Evolutionary conservation across 2,797 vertebrate species (phyloP), one percentile per base, ranked within the genome.

Genomic region (Pseudochromis fuscus): DNA sequence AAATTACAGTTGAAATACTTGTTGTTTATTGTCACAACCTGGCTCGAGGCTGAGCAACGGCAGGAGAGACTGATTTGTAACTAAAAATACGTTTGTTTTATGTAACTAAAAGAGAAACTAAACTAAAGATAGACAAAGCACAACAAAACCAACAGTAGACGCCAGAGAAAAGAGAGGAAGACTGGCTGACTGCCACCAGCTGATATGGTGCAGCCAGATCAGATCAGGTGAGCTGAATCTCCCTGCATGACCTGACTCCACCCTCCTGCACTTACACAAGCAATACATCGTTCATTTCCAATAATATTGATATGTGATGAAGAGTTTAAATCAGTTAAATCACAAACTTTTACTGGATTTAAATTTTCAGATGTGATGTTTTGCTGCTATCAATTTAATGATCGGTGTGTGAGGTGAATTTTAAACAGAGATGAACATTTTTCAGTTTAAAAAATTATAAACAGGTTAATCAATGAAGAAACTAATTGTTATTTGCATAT

Each of bases 71-170:
- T 4, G n/a, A 53, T 33, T 65, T 71, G 19, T 45, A 28, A n/a
- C 46, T 51, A 46, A 59, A 58, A 64, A 69, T 64, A 69, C 1
- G 16, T 51, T 27, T 35, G 35, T 72, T 44, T 68, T 58, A 58
- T 52, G 33, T 33, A 52, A 72, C 25, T 21, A 38, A 61, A 31
- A 7, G 11, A 16, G 42, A 16, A 49, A 25, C 18, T 19, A 16
- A 51, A 66, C 48, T 67, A 44, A 78, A 75, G 51, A 45, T 57
- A 58, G 42, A 52, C 31, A 3, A 23, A 0, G 45, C 53, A 46
- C 53, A 60, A 59, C 48, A 46, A 64, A 64, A 38, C 48, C 35
- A 31, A 49, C 30, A 33, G 27, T 52, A 13, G 30, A 21, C 44
- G 48, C 53, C 49, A 23, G 11, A 48, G 23, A 24, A 25, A 25